Evolutionary conservation across 1,140 invertebrate species (phyloP).

Genomic region (Drosophila nannoptera): DNA sequence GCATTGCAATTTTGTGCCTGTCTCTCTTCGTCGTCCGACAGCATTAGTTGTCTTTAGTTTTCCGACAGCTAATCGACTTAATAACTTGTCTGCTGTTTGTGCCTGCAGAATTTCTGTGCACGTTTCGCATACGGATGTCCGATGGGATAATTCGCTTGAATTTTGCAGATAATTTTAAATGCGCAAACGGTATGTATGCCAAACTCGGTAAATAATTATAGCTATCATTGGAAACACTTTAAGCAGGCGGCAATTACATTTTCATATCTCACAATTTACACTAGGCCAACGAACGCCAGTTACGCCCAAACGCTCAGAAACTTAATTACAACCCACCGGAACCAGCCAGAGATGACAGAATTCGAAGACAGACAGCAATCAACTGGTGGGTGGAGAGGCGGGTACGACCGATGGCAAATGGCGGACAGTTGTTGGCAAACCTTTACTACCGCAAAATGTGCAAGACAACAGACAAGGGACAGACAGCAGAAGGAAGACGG

Average conservation of each 20-base stretch:
- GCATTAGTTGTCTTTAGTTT: neutral
- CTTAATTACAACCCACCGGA: slow-evolving; percentile 60
- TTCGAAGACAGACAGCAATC: slow-evolving; percentile 1
- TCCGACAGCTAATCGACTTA: slow-evolving; percentile 8
- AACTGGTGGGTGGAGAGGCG: neutral
- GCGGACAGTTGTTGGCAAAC: slow-evolving; percentile 30
- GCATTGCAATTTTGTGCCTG: neutral
- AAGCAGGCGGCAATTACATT: slow-evolving; percentile 36
- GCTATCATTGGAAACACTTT: slow-evolving; percentile 35
- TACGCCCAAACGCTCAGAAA: slow-evolving; percentile 32
- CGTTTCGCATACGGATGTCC: slow-evolving; percentile 55
- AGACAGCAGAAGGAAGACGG: neutral
- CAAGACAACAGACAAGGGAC: slow-evolving; percentile 13
- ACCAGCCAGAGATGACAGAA: slow-evolving; percentile 38
- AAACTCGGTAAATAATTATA: slow-evolving; percentile 35
- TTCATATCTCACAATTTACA: slow-evolving; percentile 30
- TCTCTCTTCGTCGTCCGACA: too few relatives aligned
- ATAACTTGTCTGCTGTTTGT: slow-evolving; percentile 5
- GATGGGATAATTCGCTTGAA: slow-evolving; percentile 65
- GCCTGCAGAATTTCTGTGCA: slow-evolving; percentile 24
- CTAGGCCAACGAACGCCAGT: slow-evolving; percentile 37
- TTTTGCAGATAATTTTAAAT: slow-evolving; percentile 16
- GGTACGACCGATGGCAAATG: slow-evolving; percentile 2
- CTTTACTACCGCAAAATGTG: slow-evolving; percentile 48
- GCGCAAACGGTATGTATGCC: slow-evolving; percentile 56